Conservation (phyloP, 2,888 invertebrate species). For the Ectemnius cavifrons region DNA sequence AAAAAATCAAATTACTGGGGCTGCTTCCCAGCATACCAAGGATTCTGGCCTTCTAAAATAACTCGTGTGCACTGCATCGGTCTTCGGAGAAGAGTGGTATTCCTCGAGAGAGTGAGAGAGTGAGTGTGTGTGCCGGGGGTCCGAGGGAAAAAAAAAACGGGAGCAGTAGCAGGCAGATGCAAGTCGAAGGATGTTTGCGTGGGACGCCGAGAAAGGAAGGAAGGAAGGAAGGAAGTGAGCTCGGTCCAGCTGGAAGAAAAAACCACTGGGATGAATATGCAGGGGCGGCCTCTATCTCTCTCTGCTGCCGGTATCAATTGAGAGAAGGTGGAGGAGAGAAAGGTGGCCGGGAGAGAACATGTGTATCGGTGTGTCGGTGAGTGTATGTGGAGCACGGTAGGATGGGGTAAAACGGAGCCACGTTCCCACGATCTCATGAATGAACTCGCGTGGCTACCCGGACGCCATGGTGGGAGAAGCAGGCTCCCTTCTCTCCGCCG, state of each 20-base stretch:
- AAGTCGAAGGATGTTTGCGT: not conserved
- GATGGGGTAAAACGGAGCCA: conserved; percentile 77
- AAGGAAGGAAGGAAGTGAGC: conserved; percentile 8
- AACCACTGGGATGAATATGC: not conserved
- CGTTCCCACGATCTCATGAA: conserved; percentile 78
- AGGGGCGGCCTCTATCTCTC: too few relatives aligned
- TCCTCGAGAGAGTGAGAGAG: conserved; percentile 24
- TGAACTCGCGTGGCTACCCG: conserved; percentile 77
- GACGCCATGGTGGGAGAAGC: conserved; percentile 61
- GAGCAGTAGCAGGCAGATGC: conserved; percentile 3
- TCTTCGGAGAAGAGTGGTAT: conserved; percentile 1
- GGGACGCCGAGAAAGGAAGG: not conserved
- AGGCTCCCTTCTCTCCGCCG: conserved; percentile 41
- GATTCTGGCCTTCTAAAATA: too few relatives aligned
- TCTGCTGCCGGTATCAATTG: not conserved
- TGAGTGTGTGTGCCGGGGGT: too few relatives aligned
- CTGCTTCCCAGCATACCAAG: too few relatives aligned
- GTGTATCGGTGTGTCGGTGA: too few relatives aligned
- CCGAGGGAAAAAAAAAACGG: conserved; percentile 21
- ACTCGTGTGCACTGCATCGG: too few relatives aligned
- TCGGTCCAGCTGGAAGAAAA: not conserved
- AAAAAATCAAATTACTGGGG: too few relatives aligned
- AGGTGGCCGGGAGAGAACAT: conserved; percentile 7
- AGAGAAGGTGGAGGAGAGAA: conserved; percentile 1
- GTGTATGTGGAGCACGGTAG: conserved; percentile 64